phyloP scores from a whole-genome alignment of 2,113 vertebrate species.

The Phyllostomus discolor region DNA sequence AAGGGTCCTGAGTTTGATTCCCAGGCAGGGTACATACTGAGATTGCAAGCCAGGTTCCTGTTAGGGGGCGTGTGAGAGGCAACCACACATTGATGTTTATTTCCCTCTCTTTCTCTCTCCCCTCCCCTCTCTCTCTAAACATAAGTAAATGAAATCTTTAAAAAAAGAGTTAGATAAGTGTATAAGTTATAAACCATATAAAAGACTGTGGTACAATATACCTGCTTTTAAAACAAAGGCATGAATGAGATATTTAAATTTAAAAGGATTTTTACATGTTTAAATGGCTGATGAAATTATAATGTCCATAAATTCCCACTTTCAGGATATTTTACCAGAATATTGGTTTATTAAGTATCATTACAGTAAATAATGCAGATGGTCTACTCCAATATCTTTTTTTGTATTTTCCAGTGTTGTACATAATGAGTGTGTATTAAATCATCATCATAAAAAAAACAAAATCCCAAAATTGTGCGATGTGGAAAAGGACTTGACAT shows the following conservation, averaged over 20 bases:
- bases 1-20: too few relatives aligned
- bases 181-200: neutral
- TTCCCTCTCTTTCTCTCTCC: too few relatives aligned
- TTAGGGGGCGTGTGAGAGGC: too few relatives aligned
- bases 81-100: too few relatives aligned
- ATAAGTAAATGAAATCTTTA: too few relatives aligned
- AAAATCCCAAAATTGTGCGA: neutral
- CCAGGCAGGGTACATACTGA: too few relatives aligned
- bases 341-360: neutral
- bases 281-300: neutral
- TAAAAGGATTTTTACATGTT: neutral
- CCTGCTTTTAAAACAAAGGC: neutral
- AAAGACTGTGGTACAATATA: neutral
- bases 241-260: neutral
- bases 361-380: conserved; percentile 17
- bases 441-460: neutral
- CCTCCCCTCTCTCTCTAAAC: too few relatives aligned
- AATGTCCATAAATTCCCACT: neutral
- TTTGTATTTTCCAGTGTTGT: neutral
- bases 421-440: neutral
- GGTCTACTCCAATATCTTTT: neutral
- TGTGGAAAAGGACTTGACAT: neutral
- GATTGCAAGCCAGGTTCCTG: too few relatives aligned
- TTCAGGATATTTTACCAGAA: neutral
- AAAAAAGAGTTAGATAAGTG: neutral